Evolutionary conservation across 53 echinoderm and acorn worm species (phyloP), one percentile per base, ranked within the genome.

Genomic region (Stichopus horrens): DNA sequence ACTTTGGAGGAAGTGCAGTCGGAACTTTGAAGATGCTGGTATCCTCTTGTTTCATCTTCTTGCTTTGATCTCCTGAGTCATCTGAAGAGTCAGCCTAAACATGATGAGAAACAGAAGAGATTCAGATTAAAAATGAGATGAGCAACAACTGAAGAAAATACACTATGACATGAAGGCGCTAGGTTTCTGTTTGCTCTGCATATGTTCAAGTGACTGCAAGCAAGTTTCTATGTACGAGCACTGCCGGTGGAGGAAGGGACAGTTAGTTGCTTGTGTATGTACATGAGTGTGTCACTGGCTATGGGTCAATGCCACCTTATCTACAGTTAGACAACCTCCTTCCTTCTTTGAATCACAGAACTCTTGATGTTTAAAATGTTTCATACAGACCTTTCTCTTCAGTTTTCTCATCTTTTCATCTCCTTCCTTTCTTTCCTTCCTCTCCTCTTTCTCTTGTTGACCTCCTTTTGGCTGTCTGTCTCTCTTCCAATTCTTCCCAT

Each of bases 1-100:
- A 59, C 74, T 68, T 54, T n/a, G 87, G 22, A 22, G 88, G 77
- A 20, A 76, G 90, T 8, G 89, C 57, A 19, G 58, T 76, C 6
- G 93, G 93, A 55, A 91, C 90, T 78, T 91, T 91, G 78, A 93
- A 93, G 52, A 90, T 89, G 9, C 82, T 88, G 9, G 20, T 85
- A 22, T 90, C 90, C 74, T 88, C 82, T 22, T 86, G 76, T 9
- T 90, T 73, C 10, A 88, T 86, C 76, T 84, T 88, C 85, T 90
- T 83, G 52, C 83, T 73, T 11, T 52, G 76, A n/a, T 90, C 93
- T 7, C 88, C 90, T 7, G 79, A 53, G 37, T 68, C 21, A 83
- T 71, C 23, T 4, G 51, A 79, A 52, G 91, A 73, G 52, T 57
- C 71, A 58, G 71, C 66, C 85, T 85, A 14, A 54, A 67, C 9